These are phyloP conservation scores for Phrynocephalus guinanensis DNA, from an alignment of 2,797 vertebrate genomes.

Conservation along the genomic window DNA sequence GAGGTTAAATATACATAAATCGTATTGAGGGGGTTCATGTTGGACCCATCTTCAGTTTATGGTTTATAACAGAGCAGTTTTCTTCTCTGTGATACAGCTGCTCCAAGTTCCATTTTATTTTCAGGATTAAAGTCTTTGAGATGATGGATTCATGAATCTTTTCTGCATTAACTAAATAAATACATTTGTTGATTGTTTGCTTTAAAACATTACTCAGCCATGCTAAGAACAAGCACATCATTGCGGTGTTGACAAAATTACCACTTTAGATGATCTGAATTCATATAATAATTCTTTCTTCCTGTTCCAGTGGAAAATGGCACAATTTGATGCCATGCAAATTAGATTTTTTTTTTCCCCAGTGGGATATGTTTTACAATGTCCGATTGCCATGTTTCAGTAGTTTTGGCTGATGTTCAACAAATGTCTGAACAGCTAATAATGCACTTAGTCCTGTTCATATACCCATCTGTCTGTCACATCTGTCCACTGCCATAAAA, in stretches of 20 bases:
- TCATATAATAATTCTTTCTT: constrained; percentile 36
- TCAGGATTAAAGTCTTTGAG: background rate
- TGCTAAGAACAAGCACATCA: constrained; percentile 31
- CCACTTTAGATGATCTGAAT: background rate
- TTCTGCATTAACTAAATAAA: constrained; percentile 22
- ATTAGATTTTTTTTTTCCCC: constrained; percentile 46
- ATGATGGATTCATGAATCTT: background rate
- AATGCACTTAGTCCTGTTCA: constrained; percentile 68
- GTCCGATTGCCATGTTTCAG: constrained; percentile 61
- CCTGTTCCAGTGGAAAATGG: constrained; percentile 40
- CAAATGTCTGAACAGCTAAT: constrained; percentile 70
- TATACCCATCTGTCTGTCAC: constrained; percentile 71
- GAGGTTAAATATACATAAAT: background rate
- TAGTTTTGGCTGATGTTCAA: constrained; percentile 71
- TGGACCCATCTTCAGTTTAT: background rate
- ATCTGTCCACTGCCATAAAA: constrained; percentile 67
- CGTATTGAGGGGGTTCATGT: background rate
- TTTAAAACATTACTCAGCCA: background rate
- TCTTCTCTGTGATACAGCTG: background rate
- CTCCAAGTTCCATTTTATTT: background rate
- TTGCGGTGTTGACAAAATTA: constrained; percentile 11
- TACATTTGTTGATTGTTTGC: constrained; percentile 1
- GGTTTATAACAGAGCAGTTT: background rate
- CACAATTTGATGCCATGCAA: constrained; percentile 34
- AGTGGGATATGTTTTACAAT: constrained; percentile 64